phyloP scores from a whole-genome alignment of 2,113 vertebrate genomes.

The Kobus ellipsiprymnus region DNA sequence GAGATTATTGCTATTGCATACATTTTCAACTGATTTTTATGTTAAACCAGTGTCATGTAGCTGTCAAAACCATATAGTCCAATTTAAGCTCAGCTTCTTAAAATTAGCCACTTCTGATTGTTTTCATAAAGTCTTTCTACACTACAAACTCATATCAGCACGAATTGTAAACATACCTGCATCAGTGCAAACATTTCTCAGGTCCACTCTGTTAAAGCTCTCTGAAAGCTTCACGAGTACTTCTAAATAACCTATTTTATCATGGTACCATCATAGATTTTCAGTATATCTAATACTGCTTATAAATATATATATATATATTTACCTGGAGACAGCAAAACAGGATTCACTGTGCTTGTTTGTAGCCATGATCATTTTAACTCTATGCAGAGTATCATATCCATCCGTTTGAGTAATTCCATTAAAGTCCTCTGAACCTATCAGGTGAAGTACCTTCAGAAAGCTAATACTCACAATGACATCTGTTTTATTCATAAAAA shows the following conservation, averaged over 20 bases:
- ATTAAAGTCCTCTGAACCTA: conserved; percentile 93
- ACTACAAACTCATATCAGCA: conserved; percentile 83
- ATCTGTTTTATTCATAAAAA: conserved; percentile 95
- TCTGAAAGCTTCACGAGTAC: conserved; percentile 92
- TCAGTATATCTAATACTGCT: conserved; percentile 90
- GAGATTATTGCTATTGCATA: neutral
- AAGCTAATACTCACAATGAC: conserved; percentile 91
- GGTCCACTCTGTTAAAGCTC: conserved; percentile 91
- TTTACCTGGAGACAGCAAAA: conserved; percentile 87
- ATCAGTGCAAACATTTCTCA: conserved; percentile 94
- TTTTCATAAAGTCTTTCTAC: conserved; percentile 88
- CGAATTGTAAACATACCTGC: conserved; percentile 89
- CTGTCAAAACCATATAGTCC: conserved; percentile 80
- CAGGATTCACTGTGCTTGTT: conserved; percentile 90
- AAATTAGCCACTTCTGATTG: conserved; percentile 83
- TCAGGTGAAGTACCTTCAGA: conserved; percentile 92
- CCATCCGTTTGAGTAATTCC: conserved; percentile 97
- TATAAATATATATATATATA: conserved; percentile 85
- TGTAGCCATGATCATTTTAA: conserved; percentile 96
- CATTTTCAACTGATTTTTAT: conserved; percentile 2
- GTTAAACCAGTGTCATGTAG: neutral
- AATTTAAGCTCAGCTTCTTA: conserved; percentile 86
- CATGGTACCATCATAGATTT: conserved; percentile 90
- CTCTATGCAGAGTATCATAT: conserved; percentile 92
- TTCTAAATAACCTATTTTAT: conserved; percentile 89